Conservation (phyloP, 1,140 invertebrate species). For the Trichogramma pretiosum region DNA sequence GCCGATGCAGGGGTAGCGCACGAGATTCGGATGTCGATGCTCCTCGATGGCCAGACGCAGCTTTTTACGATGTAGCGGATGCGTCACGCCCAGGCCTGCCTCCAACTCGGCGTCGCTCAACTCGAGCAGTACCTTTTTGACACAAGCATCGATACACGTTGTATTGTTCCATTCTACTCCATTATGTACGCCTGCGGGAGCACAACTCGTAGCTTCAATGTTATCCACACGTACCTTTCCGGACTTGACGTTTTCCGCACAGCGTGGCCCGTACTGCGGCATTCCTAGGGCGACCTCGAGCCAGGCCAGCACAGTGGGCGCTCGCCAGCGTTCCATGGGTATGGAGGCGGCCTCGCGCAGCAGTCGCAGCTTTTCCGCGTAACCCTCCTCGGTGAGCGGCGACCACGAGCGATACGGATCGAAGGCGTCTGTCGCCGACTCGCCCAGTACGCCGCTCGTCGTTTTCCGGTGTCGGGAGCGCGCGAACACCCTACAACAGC, state of each 20-base stretch:
- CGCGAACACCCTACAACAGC: conserved; percentile 63
- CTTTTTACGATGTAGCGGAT: conserved; percentile 88
- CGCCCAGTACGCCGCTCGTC: conserved; percentile 34
- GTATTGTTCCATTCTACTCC: no score
- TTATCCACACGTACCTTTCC: conserved; percentile 66
- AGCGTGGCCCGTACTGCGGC: conserved; percentile 82
- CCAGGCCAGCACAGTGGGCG: conserved; percentile 87
- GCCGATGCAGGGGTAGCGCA: conserved; percentile 77
- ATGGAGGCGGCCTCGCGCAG: conserved; percentile 76
- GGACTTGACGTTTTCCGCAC: conserved; percentile 88
- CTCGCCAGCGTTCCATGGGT: conserved; percentile 86
- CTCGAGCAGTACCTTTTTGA: conserved; percentile 70
- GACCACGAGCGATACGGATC: conserved; percentile 56
- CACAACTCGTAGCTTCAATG: no score
- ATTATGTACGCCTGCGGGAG: no score
- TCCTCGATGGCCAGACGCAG: conserved; percentile 89
- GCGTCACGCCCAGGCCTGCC: conserved; percentile 74
- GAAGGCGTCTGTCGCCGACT: conserved; percentile 34
- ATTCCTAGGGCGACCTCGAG: conserved; percentile 85
- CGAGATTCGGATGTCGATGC: conserved; percentile 72
- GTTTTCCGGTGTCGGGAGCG: conserved; percentile 69
- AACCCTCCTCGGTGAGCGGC: conserved; percentile 73
- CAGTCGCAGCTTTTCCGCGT: conserved; percentile 70
- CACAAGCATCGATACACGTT: no score
- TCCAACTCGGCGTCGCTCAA: conserved; percentile 81